These are phyloP conservation scores for Rafetus swinhoei DNA, from an alignment of 2,113 vertebrate genomes.

Conservation along the genomic window DNA sequence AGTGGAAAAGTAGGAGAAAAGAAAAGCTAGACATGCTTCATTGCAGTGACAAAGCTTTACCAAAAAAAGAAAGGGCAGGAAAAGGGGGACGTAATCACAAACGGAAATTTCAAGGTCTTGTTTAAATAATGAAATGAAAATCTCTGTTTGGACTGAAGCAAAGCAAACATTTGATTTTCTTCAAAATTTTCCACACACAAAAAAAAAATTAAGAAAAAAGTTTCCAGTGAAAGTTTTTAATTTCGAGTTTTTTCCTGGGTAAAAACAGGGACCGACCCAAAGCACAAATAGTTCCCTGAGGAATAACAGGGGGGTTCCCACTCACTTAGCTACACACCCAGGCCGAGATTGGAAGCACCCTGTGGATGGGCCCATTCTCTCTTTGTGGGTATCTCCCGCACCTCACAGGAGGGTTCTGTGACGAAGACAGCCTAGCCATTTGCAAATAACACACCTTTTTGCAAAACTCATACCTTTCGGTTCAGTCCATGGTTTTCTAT, in stretches of 20 bases:
- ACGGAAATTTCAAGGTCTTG: not conserved
- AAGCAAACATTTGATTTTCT: not conserved
- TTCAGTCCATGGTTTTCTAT: not conserved
- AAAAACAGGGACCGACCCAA: not conserved
- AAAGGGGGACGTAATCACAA: not conserved
- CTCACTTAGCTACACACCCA: not conserved
- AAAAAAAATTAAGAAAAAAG: too few species aligned
- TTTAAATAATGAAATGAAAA: accelerated
- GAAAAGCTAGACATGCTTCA: not conserved
- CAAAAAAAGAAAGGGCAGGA: not conserved
- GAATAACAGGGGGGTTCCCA: not conserved
- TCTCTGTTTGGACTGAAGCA: not conserved
- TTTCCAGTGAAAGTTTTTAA: not conserved
- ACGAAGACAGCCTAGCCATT: not conserved
- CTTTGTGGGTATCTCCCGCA: not conserved
- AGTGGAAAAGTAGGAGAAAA: not conserved
- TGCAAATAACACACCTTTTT: not conserved
- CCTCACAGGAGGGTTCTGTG: not conserved
- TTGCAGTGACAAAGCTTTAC: not conserved
- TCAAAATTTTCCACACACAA: not conserved
- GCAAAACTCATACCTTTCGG: not conserved
- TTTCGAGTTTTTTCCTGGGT: accelerated
- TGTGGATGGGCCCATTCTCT: not conserved
- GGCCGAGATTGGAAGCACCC: not conserved
- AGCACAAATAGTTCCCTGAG: not conserved